These are phyloP conservation scores for Pangasius larnaudii DNA, from an alignment of 2,797 vertebrate species.

Conservation along the genomic window DNA sequence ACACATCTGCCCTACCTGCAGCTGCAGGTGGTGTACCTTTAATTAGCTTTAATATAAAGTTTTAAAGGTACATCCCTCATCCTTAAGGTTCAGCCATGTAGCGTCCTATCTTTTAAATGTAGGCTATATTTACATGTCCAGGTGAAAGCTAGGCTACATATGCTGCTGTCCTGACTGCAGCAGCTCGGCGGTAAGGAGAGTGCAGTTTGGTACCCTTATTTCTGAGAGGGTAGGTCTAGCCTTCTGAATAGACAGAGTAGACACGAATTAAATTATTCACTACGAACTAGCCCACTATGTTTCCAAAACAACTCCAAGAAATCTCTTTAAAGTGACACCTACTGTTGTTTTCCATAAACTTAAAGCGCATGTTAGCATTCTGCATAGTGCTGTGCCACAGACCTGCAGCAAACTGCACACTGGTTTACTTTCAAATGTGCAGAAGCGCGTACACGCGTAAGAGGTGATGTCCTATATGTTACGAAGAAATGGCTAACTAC, in stretches of 20 bases:
- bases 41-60: not conserved
- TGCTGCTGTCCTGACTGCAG: too few relatives aligned
- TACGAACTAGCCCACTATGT: not conserved
- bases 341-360: not conserved
- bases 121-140: not conserved
- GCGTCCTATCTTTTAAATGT: not conserved
- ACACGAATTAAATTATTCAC: not conserved
- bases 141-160: too few relatives aligned
- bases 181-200: not conserved
- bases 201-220: not conserved
- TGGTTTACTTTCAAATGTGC: not conserved
- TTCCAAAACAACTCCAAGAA: not conserved
- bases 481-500: not conserved
- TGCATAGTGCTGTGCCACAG: not conserved
- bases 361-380: not conserved
- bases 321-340: not conserved
- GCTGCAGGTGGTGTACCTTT: not conserved
- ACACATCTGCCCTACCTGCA: not conserved
- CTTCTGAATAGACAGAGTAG: not conserved
- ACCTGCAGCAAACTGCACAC: not conserved
- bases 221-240: not conserved
- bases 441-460: not conserved
- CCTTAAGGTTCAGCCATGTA: not conserved
- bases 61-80: not conserved
- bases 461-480: not conserved